Conservation (phyloP, 1,140 invertebrate species). For the Brevipalpus yothersi region DNA sequence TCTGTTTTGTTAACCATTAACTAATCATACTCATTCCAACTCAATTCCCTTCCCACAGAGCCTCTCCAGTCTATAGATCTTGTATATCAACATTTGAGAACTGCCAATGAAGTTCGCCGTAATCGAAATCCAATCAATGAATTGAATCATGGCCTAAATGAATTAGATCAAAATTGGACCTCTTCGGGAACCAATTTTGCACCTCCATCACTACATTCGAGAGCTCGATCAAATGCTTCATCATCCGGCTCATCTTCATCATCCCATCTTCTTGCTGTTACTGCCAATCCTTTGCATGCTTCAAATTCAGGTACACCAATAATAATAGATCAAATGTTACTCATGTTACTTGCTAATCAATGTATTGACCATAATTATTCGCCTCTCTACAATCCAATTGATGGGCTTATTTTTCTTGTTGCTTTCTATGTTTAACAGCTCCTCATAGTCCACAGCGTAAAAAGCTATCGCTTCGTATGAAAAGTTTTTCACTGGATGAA, state of each 20-base stretch:
- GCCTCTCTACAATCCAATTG: not conserved
- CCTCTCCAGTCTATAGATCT: slow-evolving; percentile 28
- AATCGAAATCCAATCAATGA: not conserved
- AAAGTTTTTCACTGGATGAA: slow-evolving; percentile 85
- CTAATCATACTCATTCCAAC: not conserved
- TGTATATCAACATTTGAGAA: slow-evolving; percentile 75
- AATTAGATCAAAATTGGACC: not conserved
- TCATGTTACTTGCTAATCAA: not conserved
- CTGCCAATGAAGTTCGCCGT: slow-evolving; percentile 45
- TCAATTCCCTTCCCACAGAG: not conserved
- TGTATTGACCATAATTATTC: not conserved
- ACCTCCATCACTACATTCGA: slow-evolving; percentile 10
- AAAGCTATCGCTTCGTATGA: slow-evolving; percentile 88
- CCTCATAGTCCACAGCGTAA: slow-evolving; percentile 81
- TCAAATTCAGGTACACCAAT: slow-evolving; percentile 1
- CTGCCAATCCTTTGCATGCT: not conserved
- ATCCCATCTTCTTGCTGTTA: slow-evolving; percentile 12
- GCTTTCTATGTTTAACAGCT: slow-evolving; percentile 22
- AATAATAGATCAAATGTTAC: not conserved
- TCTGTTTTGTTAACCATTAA: not conserved
- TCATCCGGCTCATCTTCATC: slow-evolving; percentile 13
- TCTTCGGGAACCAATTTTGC: not conserved
- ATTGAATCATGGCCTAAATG: slow-evolving; percentile 3
- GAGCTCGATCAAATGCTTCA: slow-evolving; percentile 10
- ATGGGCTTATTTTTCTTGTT: not conserved